Evolutionary conservation across 2,797 vertebrate species (phyloP).

Genomic region (Vespertilio murinus): DNA sequence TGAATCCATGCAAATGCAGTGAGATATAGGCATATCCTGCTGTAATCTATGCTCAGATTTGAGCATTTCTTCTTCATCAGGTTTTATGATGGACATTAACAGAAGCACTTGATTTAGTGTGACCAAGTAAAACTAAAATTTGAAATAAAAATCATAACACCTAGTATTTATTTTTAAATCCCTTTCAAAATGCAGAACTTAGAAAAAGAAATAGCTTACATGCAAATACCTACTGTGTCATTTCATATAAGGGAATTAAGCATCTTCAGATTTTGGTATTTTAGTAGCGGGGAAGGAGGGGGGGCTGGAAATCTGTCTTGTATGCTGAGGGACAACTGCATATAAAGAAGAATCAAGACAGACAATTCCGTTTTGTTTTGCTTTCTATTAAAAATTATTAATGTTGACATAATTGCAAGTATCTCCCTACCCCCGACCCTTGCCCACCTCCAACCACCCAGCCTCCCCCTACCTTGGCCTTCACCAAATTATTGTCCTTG

Average conservation of each 20-base stretch:
- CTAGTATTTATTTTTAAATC: neutral
- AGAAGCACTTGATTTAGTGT: neutral
- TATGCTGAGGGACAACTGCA: neutral
- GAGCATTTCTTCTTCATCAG: neutral
- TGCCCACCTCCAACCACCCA: no score
- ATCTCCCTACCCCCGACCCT: no score
- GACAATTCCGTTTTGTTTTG: neutral
- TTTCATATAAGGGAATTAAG: neutral
- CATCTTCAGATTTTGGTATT: neutral
- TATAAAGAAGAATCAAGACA: neutral
- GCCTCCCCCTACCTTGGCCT: no score
- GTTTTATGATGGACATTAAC: neutral
- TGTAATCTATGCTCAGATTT: neutral
- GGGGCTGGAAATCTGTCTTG: neutral
- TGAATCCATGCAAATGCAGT: neutral
- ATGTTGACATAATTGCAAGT: no score
- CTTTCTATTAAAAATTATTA: no score
- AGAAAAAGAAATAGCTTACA: neutral
- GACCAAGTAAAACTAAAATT: neutral
- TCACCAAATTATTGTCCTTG: no score
- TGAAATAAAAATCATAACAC: neutral
- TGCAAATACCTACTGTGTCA: no score
- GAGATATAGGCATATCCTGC: neutral
- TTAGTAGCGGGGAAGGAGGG: no score
- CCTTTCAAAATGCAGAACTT: neutral